These are phyloP conservation scores for Tribolium madens DNA, from an alignment of 1,140 invertebrate species.

Conservation along the genomic window DNA sequence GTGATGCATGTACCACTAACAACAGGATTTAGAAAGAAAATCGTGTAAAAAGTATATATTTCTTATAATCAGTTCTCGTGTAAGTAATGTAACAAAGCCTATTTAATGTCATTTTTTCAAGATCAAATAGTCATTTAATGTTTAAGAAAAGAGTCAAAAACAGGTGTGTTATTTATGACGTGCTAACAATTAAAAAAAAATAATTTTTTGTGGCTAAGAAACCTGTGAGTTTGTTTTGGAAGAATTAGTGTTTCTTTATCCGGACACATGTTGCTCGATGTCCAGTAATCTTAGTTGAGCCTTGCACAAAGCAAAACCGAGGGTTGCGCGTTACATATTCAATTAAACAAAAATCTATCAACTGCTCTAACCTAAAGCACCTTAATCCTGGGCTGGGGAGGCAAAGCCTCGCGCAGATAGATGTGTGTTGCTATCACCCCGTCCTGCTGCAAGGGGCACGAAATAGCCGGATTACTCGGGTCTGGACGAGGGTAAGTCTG, in stretches of 20 bases:
- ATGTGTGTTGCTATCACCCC: constrained; percentile 44
- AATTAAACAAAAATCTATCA: constrained; percentile 72
- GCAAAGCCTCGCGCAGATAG: constrained; percentile 54
- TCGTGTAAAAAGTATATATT: too few relatives aligned
- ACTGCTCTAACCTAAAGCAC: constrained; percentile 66
- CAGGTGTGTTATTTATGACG: too few relatives aligned
- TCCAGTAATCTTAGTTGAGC: constrained; percentile 64
- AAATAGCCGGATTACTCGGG: constrained; percentile 61
- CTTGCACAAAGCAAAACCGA: constrained; percentile 62
- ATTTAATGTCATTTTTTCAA: too few relatives aligned
- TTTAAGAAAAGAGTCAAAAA: too few relatives aligned
- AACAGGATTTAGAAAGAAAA: too few relatives aligned
- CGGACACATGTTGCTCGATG: constrained; percentile 64
- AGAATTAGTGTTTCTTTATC: constrained; percentile 57
- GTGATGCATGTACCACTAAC: not conserved
- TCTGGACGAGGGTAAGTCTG: constrained; percentile 57
- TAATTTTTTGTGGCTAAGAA: not conserved
- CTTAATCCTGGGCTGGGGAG: constrained; percentile 63
- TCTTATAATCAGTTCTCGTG: not conserved
- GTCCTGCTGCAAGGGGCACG: constrained; percentile 43
- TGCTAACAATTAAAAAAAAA: too few relatives aligned
- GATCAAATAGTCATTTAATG: too few relatives aligned
- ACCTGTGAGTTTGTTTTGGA: not conserved
- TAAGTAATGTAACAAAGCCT: too few relatives aligned
- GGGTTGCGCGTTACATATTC: constrained; percentile 67